Evolutionary conservation across 1,140 invertebrate species (phyloP), one percentile per base, ranked within the genome.

Genomic region (Psilanteris sp.): DNA sequence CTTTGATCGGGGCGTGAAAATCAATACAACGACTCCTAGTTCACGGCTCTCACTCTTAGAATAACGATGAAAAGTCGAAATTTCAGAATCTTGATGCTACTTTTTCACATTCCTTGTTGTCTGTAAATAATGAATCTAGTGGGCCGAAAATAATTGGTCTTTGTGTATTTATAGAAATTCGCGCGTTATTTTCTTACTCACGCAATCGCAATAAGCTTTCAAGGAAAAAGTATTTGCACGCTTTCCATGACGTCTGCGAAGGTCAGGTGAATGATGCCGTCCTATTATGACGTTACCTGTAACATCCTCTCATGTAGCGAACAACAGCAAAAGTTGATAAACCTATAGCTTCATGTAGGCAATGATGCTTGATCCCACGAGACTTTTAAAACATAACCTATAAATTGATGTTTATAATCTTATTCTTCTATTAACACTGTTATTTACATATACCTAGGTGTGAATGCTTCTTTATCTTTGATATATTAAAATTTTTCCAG

Each of bases 1-100:
- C 76, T 64, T 73, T 43, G 77, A 85, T 83, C 81, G 78, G 83
- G 79, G 80, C 81, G 79, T 81, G 80, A 88, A 88, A 88, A 88
- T 88, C 85, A 87, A 87, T 88, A 88, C 83, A 78, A 64, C 64
- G 76, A 78, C 75, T 77, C 71, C 71, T 80, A 59, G 67, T 83
- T 81, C 79, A 32, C 50, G 71, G 70, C 64, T 78, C 64, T n/a
- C 15, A 11, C 50, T 48, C 10, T n/a, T 3, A 0, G 6, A 62
- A 29, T 29, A 7, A 32, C 27, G 0, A 10, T 7, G 14, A 4
- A 31, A 41, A 18, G 11, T 7, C 18, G 24, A 43, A 74, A 78
- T 74, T 80, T 72, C 75, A 77, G 79, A 10, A 6, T 6, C 13
- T n/a, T 24, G 16, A 11, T 29, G 14, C 22, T 8, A 24, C 16